A percentile compares a stretch with the other conserved stretches of the same genome.
These are phyloP conservation scores for Odontomachus brunneus DNA, from an alignment of 1,140 invertebrate species.

Conservation along the genomic window DNA sequence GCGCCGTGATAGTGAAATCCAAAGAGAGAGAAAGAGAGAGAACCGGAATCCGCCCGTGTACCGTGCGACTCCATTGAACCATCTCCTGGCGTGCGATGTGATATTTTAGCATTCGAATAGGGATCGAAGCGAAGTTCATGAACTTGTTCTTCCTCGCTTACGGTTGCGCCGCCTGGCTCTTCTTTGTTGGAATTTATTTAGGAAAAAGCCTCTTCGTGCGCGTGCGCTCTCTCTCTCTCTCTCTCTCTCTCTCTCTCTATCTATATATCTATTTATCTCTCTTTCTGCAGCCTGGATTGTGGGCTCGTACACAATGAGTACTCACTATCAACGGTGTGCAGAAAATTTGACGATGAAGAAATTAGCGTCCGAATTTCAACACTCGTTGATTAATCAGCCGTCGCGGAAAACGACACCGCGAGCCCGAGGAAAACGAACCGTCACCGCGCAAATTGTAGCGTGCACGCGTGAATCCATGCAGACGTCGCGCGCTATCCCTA, in stretches of 20 bases:
- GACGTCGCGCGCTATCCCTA: conserved; percentile 77
- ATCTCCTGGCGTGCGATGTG: neutral
- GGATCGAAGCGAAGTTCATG: neutral
- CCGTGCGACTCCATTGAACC: conserved; percentile 16
- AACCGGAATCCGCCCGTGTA: conserved; percentile 36
- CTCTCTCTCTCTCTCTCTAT: too few species aligned
- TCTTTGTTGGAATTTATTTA: too few species aligned
- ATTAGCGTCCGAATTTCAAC: conserved; percentile 2
- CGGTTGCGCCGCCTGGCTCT: too few species aligned
- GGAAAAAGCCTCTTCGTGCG: too few species aligned
- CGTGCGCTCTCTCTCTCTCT: too few species aligned
- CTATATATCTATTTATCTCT: too few species aligned
- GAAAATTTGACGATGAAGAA: conserved; percentile 12
- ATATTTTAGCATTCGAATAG: conserved; percentile 37
- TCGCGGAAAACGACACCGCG: neutral
- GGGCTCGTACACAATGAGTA: too few species aligned
- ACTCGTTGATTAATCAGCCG: conserved; percentile 1
- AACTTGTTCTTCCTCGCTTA: too few species aligned
- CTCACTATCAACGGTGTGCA: too few species aligned
- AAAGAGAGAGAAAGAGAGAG: neutral
- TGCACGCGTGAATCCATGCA: conserved; percentile 71
- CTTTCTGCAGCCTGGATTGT: too few species aligned
- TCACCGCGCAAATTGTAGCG: conserved; percentile 62
- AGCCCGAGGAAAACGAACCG: conserved; percentile 34
- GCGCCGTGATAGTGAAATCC: conserved; percentile 51